These are phyloP conservation scores for Zophobas atratus DNA, from an alignment of 1,140 invertebrate genomes.

Conservation along the genomic window DNA sequence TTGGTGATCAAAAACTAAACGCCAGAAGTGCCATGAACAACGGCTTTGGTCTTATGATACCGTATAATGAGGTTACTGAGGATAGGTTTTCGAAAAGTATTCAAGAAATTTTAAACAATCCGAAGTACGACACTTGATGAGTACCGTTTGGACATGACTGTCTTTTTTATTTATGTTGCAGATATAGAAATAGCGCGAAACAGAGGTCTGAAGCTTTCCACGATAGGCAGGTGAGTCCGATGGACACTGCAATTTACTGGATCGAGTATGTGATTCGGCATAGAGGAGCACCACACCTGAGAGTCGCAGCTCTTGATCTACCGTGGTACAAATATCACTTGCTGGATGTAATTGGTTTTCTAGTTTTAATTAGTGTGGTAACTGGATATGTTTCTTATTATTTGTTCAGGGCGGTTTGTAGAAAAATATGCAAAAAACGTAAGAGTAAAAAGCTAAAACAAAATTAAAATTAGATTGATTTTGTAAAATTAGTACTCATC, in stretches of 20 bases:
- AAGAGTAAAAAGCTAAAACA: too few relatives aligned
- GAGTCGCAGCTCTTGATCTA: conserved; percentile 73
- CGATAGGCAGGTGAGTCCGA: conserved; percentile 70
- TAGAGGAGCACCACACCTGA: conserved; percentile 75
- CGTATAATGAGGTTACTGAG: conserved; percentile 60
- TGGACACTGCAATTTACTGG: conserved; percentile 77
- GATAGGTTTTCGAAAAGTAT: conserved; percentile 58
- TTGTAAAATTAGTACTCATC: too few relatives aligned
- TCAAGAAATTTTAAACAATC: conserved; percentile 60
- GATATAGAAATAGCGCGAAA: conserved; percentile 64
- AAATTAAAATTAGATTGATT: too few relatives aligned
- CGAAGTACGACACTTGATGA: conserved; percentile 47
- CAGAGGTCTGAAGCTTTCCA: conserved; percentile 69
- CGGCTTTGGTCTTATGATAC: conserved; percentile 63
- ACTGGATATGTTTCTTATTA: too few relatives aligned
- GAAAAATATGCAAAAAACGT: too few relatives aligned
- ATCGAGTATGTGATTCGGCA: conserved; percentile 78
- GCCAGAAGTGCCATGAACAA: conserved; percentile 64
- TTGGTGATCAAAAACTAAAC: conserved; percentile 72
- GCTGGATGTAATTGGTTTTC: conserved; percentile 58
- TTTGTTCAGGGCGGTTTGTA: too few relatives aligned
- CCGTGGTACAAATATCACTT: conserved; percentile 69
- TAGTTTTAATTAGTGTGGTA: neutral
- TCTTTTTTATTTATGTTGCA: conserved; percentile 42
- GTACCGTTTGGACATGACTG: neutral